These are phyloP conservation scores for Pseudolycoriella hygida DNA, from an alignment of 2,888 invertebrate genomes.

Conservation along the genomic window DNA sequence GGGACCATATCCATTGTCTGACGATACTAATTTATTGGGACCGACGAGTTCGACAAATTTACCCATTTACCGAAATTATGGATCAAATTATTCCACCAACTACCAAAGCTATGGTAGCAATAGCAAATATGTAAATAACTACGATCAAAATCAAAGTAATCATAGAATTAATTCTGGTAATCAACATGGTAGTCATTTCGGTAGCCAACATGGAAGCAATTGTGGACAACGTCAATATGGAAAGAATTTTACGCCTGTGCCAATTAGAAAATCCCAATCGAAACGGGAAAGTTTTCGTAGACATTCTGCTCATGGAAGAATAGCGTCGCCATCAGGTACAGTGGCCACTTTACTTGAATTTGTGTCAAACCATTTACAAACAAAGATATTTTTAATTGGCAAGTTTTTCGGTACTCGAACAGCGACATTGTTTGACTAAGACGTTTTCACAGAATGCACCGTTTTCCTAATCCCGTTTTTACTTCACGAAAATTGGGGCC, in stretches of 20 bases:
- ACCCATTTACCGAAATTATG: conserved; percentile 21
- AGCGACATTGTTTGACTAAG: too few species aligned
- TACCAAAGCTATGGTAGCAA: conserved; percentile 15
- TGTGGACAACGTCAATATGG: background rate
- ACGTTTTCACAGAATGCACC: too few species aligned
- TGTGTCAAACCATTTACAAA: too few species aligned
- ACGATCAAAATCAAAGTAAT: conserved; percentile 4
- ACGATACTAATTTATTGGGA: conserved; percentile 29
- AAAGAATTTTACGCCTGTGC: conserved; percentile 8
- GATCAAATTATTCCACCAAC: conserved; percentile 29
- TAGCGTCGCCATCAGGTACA: conserved; percentile 20
- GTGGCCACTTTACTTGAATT: background rate
- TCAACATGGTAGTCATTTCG: background rate
- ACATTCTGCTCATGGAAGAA: conserved; percentile 30
- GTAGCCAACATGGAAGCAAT: background rate
- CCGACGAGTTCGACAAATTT: conserved; percentile 22
- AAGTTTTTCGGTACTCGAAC: too few species aligned
- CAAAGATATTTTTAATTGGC: too few species aligned
- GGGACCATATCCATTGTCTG: conserved; percentile 29
- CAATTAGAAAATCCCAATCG: conserved; percentile 7
- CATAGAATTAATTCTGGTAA: background rate
- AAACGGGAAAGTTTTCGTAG: conserved; percentile 26
- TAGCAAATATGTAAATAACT: conserved; percentile 7
- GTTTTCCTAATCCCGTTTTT: too few species aligned
- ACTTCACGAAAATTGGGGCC: too few species aligned